Percentiles rank a stretch among this genome's conserved stretches.
Evolutionary conservation across 2,797 vertebrate species (phyloP).

Genomic region (Myiotriccus ornatus): DNA sequence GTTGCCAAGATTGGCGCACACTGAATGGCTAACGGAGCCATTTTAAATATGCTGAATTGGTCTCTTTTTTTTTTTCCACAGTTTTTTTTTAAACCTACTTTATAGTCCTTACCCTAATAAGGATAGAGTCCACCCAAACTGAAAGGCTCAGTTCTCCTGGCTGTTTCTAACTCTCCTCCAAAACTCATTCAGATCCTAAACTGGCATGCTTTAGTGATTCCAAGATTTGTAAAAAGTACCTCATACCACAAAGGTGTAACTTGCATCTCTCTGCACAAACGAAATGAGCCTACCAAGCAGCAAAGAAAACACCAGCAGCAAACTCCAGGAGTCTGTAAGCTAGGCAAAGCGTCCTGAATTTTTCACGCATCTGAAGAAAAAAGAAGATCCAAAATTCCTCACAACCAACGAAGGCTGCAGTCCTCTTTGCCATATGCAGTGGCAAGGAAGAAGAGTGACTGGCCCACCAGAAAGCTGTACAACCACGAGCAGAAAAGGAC

Average conservation of each 20-base stretch:
- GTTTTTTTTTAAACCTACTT: neutral
- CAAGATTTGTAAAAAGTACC: neutral
- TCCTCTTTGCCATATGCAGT: neutral
- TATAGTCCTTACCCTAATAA: neutral
- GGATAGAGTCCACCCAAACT: neutral
- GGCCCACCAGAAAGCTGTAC: neutral
- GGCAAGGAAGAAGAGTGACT: neutral
- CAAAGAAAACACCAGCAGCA: neutral
- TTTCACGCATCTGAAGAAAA: neutral
- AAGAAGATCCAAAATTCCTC: neutral
- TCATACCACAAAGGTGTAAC: neutral
- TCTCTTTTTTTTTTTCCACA: neutral
- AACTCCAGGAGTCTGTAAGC: neutral
- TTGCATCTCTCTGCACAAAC: neutral
- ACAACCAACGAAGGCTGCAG: neutral
- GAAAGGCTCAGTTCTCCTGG: neutral
- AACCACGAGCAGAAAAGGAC: neutral
- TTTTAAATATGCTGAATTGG: constrained; percentile 30
- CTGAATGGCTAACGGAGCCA: constrained; percentile 31
- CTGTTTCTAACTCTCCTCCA: neutral
- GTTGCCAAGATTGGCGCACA: constrained; percentile 10
- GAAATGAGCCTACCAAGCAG: neutral
- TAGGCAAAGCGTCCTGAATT: neutral
- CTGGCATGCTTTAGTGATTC: neutral
- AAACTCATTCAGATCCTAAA: neutral